phyloP scores from a whole-genome alignment of 2,797 vertebrate genomes.

The Menidia menidia region DNA sequence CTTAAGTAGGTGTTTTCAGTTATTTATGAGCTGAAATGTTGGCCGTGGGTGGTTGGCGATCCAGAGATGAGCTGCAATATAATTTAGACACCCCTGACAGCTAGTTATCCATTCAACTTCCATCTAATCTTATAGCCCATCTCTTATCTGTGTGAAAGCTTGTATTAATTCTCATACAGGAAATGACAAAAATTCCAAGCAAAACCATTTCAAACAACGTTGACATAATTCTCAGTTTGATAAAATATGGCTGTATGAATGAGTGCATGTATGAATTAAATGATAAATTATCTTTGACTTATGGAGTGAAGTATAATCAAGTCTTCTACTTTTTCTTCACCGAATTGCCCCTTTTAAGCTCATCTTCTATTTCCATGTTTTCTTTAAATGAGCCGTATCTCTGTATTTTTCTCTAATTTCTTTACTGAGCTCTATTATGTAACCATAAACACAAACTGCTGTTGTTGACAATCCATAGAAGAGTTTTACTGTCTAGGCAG shows the following conservation, averaged over 20 bases:
- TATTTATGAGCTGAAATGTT: conserved; percentile 38
- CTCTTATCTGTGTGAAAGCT: conserved; percentile 50
- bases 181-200: conserved; percentile 31
- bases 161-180: conserved; percentile 45
- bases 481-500: conserved; percentile 30
- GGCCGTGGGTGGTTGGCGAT: conserved; percentile 32
- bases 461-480: conserved; percentile 14
- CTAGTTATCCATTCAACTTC: conserved; percentile 63
- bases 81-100: conserved; percentile 53
- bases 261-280: no score
- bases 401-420: neutral
- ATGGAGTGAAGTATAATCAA: no score
- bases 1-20: conserved; percentile 60
- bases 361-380: conserved; percentile 1
- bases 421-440: conserved; percentile 10
- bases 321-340: neutral
- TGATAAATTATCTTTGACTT: no score
- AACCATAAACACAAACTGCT: conserved; percentile 5
- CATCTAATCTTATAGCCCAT: conserved; percentile 65
- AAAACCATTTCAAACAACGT: conserved; percentile 10
- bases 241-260: no score
- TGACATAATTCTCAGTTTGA: no score
- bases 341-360: neutral
- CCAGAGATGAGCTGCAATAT: conserved; percentile 37
- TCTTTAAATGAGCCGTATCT: conserved; percentile 7